These are phyloP conservation scores for Lepidocolaptes lacrymiger DNA, from an alignment of 2,797 vertebrate species.

Conservation along the genomic window DNA sequence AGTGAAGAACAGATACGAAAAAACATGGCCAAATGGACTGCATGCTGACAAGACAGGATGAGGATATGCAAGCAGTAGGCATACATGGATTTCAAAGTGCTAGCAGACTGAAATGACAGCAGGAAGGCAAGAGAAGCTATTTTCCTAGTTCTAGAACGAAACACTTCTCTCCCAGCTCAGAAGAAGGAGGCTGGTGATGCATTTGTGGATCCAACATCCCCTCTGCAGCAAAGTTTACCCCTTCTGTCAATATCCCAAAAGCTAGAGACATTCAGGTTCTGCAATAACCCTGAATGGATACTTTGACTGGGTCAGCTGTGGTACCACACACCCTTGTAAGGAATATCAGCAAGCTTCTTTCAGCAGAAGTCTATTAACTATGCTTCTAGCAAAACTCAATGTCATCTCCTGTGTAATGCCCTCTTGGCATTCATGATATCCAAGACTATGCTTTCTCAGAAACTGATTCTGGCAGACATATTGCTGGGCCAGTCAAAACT, in stretches of 20 bases:
- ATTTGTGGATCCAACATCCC: not conserved
- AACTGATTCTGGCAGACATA: not conserved
- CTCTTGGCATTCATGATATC: not conserved
- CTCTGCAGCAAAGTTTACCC: not conserved
- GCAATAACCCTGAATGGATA: not conserved
- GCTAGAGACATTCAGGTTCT: not conserved
- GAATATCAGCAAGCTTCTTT: not conserved
- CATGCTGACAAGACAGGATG: not conserved
- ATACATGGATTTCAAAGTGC: not conserved
- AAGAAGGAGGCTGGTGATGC: not conserved
- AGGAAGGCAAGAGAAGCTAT: not conserved
- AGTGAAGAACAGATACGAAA: not conserved
- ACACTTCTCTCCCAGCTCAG: not conserved
- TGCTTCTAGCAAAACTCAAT: not conserved
- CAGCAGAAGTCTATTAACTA: not conserved
- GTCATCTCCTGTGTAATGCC: not conserved
- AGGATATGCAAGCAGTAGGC: fast-evolving
- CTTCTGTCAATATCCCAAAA: not conserved
- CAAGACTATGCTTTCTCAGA: not conserved
- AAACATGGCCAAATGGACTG: not conserved
- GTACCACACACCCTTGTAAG: not conserved
- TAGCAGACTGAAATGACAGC: not conserved
- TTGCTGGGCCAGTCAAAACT: not conserved
- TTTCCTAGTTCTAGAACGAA: not conserved
- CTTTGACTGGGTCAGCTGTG: not conserved